Percentiles rank a stretch among this genome's conserved stretches.
Conservation (phyloP, 2,888 invertebrate genomes). For the Macrophya annulata region DNA sequence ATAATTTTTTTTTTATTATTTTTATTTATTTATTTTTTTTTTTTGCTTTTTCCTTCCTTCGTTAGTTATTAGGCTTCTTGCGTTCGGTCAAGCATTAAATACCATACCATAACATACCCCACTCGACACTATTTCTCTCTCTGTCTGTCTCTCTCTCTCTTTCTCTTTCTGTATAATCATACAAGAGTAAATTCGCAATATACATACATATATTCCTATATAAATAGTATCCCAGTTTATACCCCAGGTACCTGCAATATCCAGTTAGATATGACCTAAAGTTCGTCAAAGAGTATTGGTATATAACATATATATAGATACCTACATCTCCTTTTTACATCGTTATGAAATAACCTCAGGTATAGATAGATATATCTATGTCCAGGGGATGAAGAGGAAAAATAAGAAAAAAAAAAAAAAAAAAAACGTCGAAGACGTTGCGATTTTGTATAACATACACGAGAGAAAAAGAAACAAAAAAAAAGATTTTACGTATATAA, state of each 20-base stretch:
- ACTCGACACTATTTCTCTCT: not conserved
- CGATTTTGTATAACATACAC: too few relatives aligned
- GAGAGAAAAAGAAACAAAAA: too few relatives aligned
- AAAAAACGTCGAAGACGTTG: not conserved
- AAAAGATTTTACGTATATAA: not conserved
- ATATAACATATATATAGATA: too few relatives aligned
- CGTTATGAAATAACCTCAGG: too few relatives aligned
- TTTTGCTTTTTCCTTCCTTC: not conserved
- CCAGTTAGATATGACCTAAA: not conserved
- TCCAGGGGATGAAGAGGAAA: not conserved
- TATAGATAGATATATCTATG: too few relatives aligned
- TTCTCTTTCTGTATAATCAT: not conserved
- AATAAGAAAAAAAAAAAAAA: not conserved
- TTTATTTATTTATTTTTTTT: too few relatives aligned
- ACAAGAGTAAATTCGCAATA: not conserved
- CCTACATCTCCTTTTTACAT: too few relatives aligned
- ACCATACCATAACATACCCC: not conserved
- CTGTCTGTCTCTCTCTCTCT: not conserved
- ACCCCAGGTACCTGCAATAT: not conserved
- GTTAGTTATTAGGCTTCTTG: conserved; percentile 25
- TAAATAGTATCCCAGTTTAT: not conserved
- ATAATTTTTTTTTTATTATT: conserved; percentile 6
- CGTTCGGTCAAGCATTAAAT: conserved; percentile 11
- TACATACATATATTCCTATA: not conserved
- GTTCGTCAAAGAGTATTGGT: not conserved